phyloP scores from a whole-genome alignment of 2,888 invertebrate species.

The Hydrotaea diabolus region DNA sequence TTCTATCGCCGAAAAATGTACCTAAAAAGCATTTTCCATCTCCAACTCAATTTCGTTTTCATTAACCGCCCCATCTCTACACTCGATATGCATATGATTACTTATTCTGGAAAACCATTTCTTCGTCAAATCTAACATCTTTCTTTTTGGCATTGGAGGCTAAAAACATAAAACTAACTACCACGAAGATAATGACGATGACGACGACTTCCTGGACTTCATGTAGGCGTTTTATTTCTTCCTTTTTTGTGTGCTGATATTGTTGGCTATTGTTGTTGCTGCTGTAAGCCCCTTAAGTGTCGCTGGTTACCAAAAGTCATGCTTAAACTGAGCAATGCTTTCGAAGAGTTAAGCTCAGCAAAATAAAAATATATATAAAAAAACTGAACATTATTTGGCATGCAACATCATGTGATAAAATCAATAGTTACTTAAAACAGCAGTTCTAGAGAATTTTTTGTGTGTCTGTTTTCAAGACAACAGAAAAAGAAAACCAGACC shows the following conservation, averaged over 20 bases:
- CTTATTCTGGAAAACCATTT: neutral
- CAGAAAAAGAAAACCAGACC: conserved; percentile 48
- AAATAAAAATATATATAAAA: neutral
- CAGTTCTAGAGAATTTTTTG: conserved; percentile 53
- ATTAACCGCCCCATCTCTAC: conserved; percentile 11
- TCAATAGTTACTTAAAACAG: conserved; percentile 60
- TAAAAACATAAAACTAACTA: neutral
- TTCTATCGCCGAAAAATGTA: too few species aligned
- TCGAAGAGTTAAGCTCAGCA: neutral
- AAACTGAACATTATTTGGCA: conserved; percentile 54
- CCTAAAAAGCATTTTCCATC: too few species aligned
- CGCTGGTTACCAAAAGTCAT: conserved; percentile 34
- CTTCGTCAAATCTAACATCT: conserved; percentile 52
- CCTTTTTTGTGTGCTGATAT: too few species aligned
- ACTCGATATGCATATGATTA: neutral
- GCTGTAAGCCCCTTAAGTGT: conserved; percentile 42
- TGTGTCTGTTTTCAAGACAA: neutral
- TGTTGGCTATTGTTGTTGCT: neutral
- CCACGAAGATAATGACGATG: conserved; percentile 3
- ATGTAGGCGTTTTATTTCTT: conserved; percentile 27
- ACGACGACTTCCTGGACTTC: conserved; percentile 31
- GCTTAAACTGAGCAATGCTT: neutral
- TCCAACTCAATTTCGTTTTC: conserved; percentile 42
- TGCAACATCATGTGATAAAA: conserved; percentile 62
- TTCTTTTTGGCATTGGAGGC: conserved; percentile 17